Conservation (phyloP, 1,140 invertebrate species). For the Heterodera schachtii region DNA sequence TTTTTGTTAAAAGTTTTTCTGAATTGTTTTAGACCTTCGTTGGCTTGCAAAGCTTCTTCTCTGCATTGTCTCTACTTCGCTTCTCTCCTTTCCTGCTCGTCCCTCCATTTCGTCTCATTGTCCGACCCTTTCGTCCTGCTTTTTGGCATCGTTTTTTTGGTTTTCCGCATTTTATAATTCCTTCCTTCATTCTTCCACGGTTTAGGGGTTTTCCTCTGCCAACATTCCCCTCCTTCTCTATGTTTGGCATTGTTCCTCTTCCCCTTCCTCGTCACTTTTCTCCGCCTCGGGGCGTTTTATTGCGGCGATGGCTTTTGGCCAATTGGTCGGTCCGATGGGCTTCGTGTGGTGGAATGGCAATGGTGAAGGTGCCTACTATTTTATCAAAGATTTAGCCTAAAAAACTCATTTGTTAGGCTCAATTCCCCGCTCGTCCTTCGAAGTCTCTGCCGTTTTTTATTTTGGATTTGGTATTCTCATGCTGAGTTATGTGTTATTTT, state of each 20-base stretch:
- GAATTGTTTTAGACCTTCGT: slow-evolving; percentile 1
- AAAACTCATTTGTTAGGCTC: too few species aligned
- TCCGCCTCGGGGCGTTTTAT: slow-evolving; percentile 24
- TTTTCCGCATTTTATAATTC: background rate
- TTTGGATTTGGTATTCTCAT: background rate
- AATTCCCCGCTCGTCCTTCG: too few species aligned
- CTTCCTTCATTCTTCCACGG: background rate
- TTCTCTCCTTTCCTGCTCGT: slow-evolving; percentile 5
- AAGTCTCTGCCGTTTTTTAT: background rate
- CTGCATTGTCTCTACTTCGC: slow-evolving; percentile 17
- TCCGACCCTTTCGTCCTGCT: background rate
- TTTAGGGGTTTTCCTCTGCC: slow-evolving; percentile 2
- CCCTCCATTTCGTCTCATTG: background rate
- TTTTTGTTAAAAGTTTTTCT: background rate
- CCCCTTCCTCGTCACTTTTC: slow-evolving; percentile 8
- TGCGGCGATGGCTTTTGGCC: slow-evolving; percentile 14
- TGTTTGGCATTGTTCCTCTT: slow-evolving; percentile 12
- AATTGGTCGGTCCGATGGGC: slow-evolving; percentile 11
- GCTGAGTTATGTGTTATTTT: slow-evolving; percentile 13
- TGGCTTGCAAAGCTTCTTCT: slow-evolving; percentile 3
- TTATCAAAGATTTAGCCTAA: too few species aligned
- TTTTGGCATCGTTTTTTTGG: slow-evolving; percentile 7
- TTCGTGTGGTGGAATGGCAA: too few species aligned
- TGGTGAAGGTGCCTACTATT: too few species aligned
- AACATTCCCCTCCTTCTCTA: slow-evolving; percentile 22